phyloP scores from a whole-genome alignment of 2,113 vertebrate genomes.

The Urocitellus parryii region DNA sequence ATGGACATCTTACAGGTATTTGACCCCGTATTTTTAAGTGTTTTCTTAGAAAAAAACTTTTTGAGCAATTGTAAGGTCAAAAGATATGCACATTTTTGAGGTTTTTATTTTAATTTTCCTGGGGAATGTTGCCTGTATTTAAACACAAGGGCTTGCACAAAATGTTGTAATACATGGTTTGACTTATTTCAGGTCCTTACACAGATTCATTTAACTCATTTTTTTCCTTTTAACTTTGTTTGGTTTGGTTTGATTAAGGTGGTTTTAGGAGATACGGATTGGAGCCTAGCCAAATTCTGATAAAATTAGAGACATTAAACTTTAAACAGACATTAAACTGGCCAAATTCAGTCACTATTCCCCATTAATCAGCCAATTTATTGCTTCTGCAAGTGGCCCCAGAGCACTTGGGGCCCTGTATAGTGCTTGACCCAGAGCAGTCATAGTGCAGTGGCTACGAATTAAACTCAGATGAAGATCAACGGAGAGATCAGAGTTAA shows the following conservation, averaged over 20 bases:
- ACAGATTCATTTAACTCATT: not conserved
- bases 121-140: not conserved
- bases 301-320: fast-evolving
- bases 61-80: not conserved
- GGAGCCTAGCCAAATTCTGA: not conserved
- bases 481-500: not conserved
- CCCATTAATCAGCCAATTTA: fast-evolving
- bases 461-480: not conserved
- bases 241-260: not conserved
- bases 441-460: fast-evolving
- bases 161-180: not conserved
- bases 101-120: not conserved
- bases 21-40: not conserved
- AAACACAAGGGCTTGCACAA: not conserved
- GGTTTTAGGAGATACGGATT: not conserved
- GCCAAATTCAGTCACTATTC: too few relatives aligned
- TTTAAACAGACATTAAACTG: not conserved
- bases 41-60: not conserved
- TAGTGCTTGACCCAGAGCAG: not conserved
- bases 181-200: not conserved
- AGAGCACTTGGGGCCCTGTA: not conserved
- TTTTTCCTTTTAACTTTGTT: not conserved
- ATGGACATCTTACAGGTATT: not conserved
- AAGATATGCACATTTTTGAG: not conserved
- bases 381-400: not conserved